A percentile compares a stretch with the other conserved stretches of the same genome.
Conservation (phyloP, 2,888 invertebrate genomes). For the Baronia brevicornis region DNA sequence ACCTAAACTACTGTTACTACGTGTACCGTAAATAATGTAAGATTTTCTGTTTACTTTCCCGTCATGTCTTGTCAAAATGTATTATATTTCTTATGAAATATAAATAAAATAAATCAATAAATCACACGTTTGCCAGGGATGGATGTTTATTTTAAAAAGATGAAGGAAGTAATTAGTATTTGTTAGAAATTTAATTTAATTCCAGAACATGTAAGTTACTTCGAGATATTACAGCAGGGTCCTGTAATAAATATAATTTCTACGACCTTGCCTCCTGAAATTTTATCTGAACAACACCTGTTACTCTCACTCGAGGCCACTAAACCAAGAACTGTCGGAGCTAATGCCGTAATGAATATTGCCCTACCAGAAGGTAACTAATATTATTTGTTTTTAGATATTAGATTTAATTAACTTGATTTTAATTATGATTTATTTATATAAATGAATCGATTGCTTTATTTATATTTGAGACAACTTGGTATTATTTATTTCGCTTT, state of each 20-base stretch:
- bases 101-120: not conserved
- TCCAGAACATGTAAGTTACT: slow-evolving; percentile 33
- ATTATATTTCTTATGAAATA: not conserved
- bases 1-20: no score
- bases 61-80: no score
- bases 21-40: no score
- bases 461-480: not conserved
- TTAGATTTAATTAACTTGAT: slow-evolving; percentile 1
- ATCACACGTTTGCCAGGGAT: not conserved
- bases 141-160: no score
- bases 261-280: slow-evolving; percentile 33
- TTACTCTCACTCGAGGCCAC: slow-evolving; percentile 36
- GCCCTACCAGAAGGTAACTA: slow-evolving; percentile 41
- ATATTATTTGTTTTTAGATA: not conserved
- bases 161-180: no score
- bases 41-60: no score
- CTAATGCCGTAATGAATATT: slow-evolving; percentile 39
- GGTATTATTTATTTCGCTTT: slow-evolving; percentile 1
- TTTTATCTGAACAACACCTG: slow-evolving; percentile 31
- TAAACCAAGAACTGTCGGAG: slow-evolving; percentile 48
- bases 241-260: slow-evolving; percentile 25
- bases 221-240: slow-evolving; percentile 25
- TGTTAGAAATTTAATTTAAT: slow-evolving; percentile 4
- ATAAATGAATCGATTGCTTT: slow-evolving; percentile 2
- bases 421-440: not conserved